Conservation (phyloP, 2,888 invertebrate genomes). For the Vandiemenella viatica region DNA sequence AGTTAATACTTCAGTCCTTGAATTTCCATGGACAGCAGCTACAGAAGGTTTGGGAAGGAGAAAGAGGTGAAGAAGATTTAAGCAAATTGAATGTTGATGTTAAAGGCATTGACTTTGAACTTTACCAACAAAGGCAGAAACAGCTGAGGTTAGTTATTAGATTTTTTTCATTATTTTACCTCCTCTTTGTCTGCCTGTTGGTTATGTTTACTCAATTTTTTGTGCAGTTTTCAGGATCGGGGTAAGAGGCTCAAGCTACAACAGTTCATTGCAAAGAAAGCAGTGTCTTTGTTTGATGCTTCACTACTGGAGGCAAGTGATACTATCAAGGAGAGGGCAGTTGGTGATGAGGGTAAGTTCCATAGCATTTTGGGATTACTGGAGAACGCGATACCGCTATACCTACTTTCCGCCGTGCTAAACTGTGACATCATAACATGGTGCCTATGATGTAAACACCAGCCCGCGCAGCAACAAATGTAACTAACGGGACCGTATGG, state of each 20-base stretch:
- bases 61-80: slow-evolving; percentile 63
- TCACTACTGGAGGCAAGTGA: slow-evolving; percentile 31
- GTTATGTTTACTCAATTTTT: slow-evolving; percentile 7
- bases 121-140: slow-evolving; percentile 66
- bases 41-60: slow-evolving; percentile 76
- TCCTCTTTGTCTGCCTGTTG: background rate
- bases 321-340: slow-evolving; percentile 34
- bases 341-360: slow-evolving; percentile 43
- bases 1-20: slow-evolving; percentile 51
- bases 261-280: slow-evolving; percentile 76
- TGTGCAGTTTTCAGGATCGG: slow-evolving; percentile 54
- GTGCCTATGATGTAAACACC: too few species aligned
- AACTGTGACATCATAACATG: too few species aligned
- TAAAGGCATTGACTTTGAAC: slow-evolving; percentile 49
- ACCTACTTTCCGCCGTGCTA: too few species aligned
- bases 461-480: too few species aligned
- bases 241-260: slow-evolving; percentile 70
- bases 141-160: slow-evolving; percentile 45
- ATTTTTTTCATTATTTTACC: too few species aligned
- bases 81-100: slow-evolving; percentile 39
- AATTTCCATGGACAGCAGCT: slow-evolving; percentile 78
- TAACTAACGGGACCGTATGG: too few species aligned
- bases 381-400: too few species aligned
- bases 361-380: too few species aligned
- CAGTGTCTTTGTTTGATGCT: slow-evolving; percentile 54